Base-by-base conservation (phyloP, 2,888 invertebrate species). In the Acrobasis suavella region DNA sequence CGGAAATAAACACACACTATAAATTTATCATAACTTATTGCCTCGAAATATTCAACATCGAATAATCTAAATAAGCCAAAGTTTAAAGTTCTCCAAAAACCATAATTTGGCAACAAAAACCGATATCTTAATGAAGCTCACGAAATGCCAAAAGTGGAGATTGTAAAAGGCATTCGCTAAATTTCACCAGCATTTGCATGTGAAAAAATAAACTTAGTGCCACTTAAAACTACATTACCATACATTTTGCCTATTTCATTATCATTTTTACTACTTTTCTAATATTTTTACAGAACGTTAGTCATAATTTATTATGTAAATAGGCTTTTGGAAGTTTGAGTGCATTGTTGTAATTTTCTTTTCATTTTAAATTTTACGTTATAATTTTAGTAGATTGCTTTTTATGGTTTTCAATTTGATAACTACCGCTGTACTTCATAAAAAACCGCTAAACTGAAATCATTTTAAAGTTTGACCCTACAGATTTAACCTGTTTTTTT, bases 111-210 rank as follows among this genome's bases (percentile, higher is more conserved):
- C 55, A 17, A 16, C 42, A 17, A 56, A 56, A 56, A 56, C 17
- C 42, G 5, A 56, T 14, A 56, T 56, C 56, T 42, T 14, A 42
- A 56, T 5, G 39, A 56, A 42, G 42, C 17, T 12, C 56, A 42
- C 42, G 56, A 22, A 56, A 42, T 8, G 42, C 56, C 42, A 22
- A 56, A 46, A 39, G 39, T 12, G 14, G 32, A 22, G 17, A 14
- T 56, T 46, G 32, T 32, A 32, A 42, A 16, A 56, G 22, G 42
- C 54, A 7, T 39, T 55, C 17, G 14, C 12, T 0, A 16, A 56
- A 56, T 56, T 56, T 55, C 10, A 14, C 39, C 42, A 14, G 56
- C 56, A 56, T n/a, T 56, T 17, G 42, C 56, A 56, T 56, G 56
- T 42, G 16, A 16, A 56, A n/a, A 56, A 56, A 46, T 56, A 22